Evolutionary conservation across 2,888 invertebrate genomes (phyloP).

Genomic region (Erpobdella octoculata): DNA sequence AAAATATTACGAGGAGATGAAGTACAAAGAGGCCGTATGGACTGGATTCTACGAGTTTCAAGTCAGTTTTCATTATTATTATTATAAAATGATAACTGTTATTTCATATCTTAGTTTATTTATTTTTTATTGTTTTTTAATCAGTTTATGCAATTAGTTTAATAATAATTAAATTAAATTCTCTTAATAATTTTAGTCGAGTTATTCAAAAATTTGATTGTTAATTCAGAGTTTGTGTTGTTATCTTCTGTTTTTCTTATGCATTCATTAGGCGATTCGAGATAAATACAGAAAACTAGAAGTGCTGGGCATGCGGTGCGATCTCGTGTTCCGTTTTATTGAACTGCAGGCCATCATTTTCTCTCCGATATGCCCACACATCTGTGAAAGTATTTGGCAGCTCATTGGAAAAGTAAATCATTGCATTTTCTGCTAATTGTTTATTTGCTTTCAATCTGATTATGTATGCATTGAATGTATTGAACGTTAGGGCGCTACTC

Average conservation of each 20-base stretch:
- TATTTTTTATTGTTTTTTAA: too few relatives aligned
- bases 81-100: too few relatives aligned
- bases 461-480: too few relatives aligned
- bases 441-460: slow-evolving; percentile 21
- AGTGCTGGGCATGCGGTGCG: slow-evolving; percentile 66
- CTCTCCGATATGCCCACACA: slow-evolving; percentile 92
- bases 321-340: slow-evolving; percentile 73
- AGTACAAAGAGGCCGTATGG: slow-evolving; percentile 87
- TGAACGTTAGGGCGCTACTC: too few relatives aligned
- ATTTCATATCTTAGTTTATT: too few relatives aligned
- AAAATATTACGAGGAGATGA: slow-evolving; percentile 72
- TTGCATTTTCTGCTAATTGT: neutral
- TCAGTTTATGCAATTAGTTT: too few relatives aligned
- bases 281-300: slow-evolving; percentile 90
- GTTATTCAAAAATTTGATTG: too few relatives aligned
- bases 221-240: too few relatives aligned
- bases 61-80: slow-evolving; percentile 47
- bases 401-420: slow-evolving; percentile 68
- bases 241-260: too few relatives aligned
- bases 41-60: slow-evolving; percentile 93
- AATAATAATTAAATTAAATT: too few relatives aligned
- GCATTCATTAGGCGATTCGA: slow-evolving; percentile 67
- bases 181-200: too few relatives aligned
- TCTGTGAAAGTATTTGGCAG: slow-evolving; percentile 86
- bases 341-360: slow-evolving; percentile 78